phyloP scores from a whole-genome alignment of 2,888 invertebrate genomes.

The Sericinus montela region DNA sequence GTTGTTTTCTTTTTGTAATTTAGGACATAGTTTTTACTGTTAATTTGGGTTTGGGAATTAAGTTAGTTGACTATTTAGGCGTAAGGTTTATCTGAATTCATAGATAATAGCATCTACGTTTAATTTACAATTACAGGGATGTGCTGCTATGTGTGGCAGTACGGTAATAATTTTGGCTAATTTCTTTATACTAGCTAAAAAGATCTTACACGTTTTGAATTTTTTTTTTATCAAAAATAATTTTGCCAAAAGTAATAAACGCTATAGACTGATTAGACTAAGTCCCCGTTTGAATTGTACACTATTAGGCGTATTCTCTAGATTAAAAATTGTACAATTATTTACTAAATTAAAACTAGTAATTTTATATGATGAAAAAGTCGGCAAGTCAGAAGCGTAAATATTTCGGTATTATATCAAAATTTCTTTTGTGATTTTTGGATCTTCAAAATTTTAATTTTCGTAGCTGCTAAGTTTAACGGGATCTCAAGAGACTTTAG shows the following conservation, averaged over 20 bases:
- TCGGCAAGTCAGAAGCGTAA: slow-evolving; percentile 57
- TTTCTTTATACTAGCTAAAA: slow-evolving; percentile 43
- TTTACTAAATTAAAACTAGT: slow-evolving; percentile 66
- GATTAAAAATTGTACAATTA: slow-evolving; percentile 70
- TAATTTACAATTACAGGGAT: slow-evolving; percentile 76
- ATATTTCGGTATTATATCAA: slow-evolving; percentile 55
- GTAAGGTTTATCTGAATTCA: slow-evolving; percentile 76
- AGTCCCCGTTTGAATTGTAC: slow-evolving; percentile 73
- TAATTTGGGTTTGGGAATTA: slow-evolving; percentile 78
- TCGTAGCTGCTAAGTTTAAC: slow-evolving; percentile 59
- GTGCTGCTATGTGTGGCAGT: slow-evolving; percentile 66
- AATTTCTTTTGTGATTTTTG: slow-evolving; percentile 61
- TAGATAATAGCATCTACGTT: slow-evolving; percentile 68
- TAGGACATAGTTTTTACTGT: slow-evolving; percentile 73
- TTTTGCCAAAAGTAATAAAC: slow-evolving; percentile 75
- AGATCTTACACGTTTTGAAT: slow-evolving; percentile 28
- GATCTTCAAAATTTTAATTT: slow-evolving; percentile 49
- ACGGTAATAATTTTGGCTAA: slow-evolving; percentile 51
- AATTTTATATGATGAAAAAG: slow-evolving; percentile 50
- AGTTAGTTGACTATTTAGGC: slow-evolving; percentile 71
- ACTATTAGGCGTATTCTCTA: slow-evolving; percentile 77
- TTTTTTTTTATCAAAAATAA: slow-evolving; percentile 51
- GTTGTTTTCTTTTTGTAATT: slow-evolving; percentile 71
- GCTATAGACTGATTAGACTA: slow-evolving; percentile 80
- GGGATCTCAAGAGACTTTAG: slow-evolving; percentile 57